Conservation (phyloP, 2,113 vertebrate species). For the Campylomormyrus tamandua region DNA sequence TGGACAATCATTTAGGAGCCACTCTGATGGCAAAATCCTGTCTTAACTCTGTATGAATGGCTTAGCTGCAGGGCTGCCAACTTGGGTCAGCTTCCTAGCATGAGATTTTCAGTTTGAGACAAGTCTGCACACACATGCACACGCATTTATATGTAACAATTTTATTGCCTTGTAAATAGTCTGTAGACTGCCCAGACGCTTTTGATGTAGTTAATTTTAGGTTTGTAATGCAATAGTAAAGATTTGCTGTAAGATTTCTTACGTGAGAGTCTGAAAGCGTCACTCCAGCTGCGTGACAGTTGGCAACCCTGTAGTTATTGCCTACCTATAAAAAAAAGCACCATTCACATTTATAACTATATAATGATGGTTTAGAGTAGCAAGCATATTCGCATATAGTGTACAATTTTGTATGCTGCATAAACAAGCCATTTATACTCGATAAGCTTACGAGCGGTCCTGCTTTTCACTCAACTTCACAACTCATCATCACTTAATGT, state of each 20-base stretch:
- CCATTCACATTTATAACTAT: not conserved
- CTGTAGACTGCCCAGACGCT: not conserved
- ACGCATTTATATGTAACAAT: too few species aligned
- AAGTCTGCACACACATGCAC: too few species aligned
- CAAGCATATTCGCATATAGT: not conserved
- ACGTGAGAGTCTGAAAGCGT: not conserved
- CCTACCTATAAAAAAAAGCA: not conserved
- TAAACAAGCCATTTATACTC: not conserved
- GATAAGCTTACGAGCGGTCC: not conserved
- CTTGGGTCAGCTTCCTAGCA: not conserved
- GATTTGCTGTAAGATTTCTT: not conserved
- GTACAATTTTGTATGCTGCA: not conserved
- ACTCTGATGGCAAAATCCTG: not conserved
- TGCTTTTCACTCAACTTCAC: not conserved
- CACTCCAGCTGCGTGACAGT: not conserved
- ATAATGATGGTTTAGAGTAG: not conserved
- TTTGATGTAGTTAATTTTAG: not conserved
- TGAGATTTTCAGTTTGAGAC: not conserved
- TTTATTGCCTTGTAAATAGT: too few species aligned
- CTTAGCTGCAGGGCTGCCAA: not conserved
- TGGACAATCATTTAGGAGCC: not conserved
- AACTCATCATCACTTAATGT: not conserved
- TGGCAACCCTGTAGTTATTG: not conserved
- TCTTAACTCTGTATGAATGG: not conserved
- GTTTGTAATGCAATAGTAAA: not conserved